phyloP scores from a whole-genome alignment of 2,888 invertebrate genomes.

The Carcina quercana region DNA sequence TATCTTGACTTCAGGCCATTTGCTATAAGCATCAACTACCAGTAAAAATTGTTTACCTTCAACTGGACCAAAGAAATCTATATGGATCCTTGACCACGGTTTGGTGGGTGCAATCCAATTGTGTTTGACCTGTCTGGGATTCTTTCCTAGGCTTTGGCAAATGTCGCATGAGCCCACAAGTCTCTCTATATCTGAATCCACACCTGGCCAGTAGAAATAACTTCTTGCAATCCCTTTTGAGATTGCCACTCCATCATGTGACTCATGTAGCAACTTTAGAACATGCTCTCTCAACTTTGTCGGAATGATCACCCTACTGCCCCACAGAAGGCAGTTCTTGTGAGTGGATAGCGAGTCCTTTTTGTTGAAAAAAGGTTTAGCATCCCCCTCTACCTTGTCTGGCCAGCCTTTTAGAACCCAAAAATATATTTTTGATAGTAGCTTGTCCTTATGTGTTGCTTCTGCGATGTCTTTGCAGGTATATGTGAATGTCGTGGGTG shows the following conservation, averaged over 20 bases:
- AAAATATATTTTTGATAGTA: no score
- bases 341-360: conserved; percentile 1
- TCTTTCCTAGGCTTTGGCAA: conserved; percentile 2
- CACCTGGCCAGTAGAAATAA: conserved; percentile 9
- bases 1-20: conserved; percentile 1
- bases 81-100: conserved; percentile 2
- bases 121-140: conserved; percentile 7
- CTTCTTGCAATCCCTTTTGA: background rate
- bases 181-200: conserved; percentile 7
- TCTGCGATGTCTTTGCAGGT: background rate
- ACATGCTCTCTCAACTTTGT: background rate
- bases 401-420: no score
- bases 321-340: conserved; percentile 1
- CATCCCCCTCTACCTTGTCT: background rate
- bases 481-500: no score
- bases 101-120: conserved; percentile 5
- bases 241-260: conserved; percentile 3
- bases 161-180: conserved; percentile 1
- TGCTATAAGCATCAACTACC: conserved; percentile 1
- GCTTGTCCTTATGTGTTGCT: background rate
- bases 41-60: background rate
- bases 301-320: conserved; percentile 1
- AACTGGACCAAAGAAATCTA: background rate
- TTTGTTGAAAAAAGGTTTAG: conserved; percentile 1
- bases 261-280: background rate